Percentiles rank a stretch among this genome's conserved stretches.
phyloP scores from a whole-genome alignment of 1,140 invertebrate genomes.

The Eumeta japonica region DNA sequence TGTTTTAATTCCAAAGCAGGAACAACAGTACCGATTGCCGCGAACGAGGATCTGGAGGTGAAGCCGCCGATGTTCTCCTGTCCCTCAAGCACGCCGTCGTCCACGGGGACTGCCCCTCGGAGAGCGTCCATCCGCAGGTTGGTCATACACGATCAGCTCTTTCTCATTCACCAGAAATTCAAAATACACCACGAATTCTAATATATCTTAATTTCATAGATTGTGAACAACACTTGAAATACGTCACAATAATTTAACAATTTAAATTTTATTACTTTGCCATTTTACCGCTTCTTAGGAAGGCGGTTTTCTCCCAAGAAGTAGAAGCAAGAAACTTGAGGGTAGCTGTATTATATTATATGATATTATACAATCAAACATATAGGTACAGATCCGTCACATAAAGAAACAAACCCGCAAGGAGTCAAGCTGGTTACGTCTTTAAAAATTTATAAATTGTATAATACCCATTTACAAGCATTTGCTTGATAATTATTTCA shows the following conservation, averaged over 20 bases:
- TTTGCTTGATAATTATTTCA: no score
- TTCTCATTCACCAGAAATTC: constrained; percentile 13
- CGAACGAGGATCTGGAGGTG: constrained; percentile 41
- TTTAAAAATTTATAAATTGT: no score
- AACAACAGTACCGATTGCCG: constrained; percentile 39
- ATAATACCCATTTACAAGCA: no score
- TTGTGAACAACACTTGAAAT: background rate
- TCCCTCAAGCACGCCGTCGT: constrained; percentile 86
- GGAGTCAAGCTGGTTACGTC: no score
- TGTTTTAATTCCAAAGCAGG: constrained; percentile 31
- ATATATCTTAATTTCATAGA: background rate
- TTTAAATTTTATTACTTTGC: background rate
- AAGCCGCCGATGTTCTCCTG: constrained; percentile 80
- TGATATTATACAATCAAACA: no score
- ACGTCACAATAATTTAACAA: background rate
- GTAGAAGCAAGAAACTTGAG: no score
- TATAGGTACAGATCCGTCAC: no score
- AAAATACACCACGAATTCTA: background rate
- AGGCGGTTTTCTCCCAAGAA: no score
- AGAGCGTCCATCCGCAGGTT: constrained; percentile 46
- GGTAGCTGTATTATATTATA: no score
- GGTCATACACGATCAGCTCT: constrained; percentile 23
- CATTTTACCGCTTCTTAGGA: no score
- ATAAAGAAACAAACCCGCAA: no score
- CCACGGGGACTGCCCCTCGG: constrained; percentile 63